Base-by-base conservation (phyloP, 2,888 invertebrate species). In the Parnassius smintheus region DNA sequence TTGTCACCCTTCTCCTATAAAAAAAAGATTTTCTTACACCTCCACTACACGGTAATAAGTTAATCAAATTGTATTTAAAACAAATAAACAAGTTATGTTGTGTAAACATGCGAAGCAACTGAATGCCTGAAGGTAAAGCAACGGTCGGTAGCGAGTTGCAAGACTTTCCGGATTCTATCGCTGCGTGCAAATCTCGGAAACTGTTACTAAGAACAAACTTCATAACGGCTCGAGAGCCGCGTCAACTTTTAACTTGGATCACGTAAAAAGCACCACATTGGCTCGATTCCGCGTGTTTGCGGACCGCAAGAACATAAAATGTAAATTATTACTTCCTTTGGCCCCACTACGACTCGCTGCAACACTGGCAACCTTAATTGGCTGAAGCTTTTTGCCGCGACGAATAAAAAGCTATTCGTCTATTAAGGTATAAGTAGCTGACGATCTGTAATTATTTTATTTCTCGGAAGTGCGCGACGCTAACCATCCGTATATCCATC, bases 111-210 rank as follows among this genome's bases (percentile, higher is more conserved):
- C 35, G 11, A 11, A 44, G 44, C 9, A 44, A 44, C 2, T 44
- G 9, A 9, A 2, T 11, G 2, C n/a, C 12, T 49, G 42, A 60
- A 25, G n/a, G 11, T 46, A 59, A 48, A n/a, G 12, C 22, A 11
- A 7, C 54, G 12, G 44, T 8, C 12, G 41, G n/a, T 64, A 75
- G 72, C 74, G 62, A 74, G 77, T 72, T 69, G 72, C 76, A 75
- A 77, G 70, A 77, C 81, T 77, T 78, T 80, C 81, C 74, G 74
- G 77, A 77, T 77, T 75, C 73, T 80, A 74, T 75, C 74, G 67
- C 55, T 22, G 65, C 65, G 71, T 65, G 70, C 71, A 74, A 75
- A 81, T 82, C 82, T 76, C 65, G 70, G 76, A 78, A 81, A 81
- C 78, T 72, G 74, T 76, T 81, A 75, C 76, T 68, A 66, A 71